phyloP scores from a whole-genome alignment of 2,888 invertebrate genomes.

The Ectobius pallidus region DNA sequence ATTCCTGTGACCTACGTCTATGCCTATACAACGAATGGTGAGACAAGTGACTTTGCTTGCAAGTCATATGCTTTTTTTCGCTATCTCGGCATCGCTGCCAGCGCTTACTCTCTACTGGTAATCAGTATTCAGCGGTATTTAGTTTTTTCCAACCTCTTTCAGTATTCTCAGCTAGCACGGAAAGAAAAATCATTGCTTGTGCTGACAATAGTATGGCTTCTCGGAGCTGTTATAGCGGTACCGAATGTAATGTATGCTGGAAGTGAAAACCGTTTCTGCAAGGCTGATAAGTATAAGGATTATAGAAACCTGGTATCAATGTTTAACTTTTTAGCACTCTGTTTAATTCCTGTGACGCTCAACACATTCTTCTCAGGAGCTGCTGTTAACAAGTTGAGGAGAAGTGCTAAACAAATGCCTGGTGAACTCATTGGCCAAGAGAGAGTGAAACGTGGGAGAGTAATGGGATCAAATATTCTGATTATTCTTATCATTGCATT shows the following conservation, averaged over 20 bases:
- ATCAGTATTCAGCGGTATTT: neutral
- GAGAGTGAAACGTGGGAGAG: neutral
- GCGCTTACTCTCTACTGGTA: neutral
- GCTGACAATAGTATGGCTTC: neutral
- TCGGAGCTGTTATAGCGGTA: neutral
- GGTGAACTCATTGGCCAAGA: neutral
- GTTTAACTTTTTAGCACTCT: neutral
- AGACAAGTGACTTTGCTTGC: neutral
- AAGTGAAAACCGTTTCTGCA: neutral
- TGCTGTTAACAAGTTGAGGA: neutral
- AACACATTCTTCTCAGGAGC: neutral
- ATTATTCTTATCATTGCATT: neutral
- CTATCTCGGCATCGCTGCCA: neutral
- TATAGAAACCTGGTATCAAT: neutral
- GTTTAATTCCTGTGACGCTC: neutral
- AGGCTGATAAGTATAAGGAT: neutral
- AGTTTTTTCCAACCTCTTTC: neutral
- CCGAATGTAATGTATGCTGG: neutral
- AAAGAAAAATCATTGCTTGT: neutral
- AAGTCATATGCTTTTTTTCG: neutral
- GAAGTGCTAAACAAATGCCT: neutral
- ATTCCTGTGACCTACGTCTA: neutral
- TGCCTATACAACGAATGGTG: neutral
- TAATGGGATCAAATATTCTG: neutral
- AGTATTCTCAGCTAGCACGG: too few species aligned